phyloP scores from a whole-genome alignment of 2,888 invertebrate genomes.

The Ganaspis brasiliensis region DNA sequence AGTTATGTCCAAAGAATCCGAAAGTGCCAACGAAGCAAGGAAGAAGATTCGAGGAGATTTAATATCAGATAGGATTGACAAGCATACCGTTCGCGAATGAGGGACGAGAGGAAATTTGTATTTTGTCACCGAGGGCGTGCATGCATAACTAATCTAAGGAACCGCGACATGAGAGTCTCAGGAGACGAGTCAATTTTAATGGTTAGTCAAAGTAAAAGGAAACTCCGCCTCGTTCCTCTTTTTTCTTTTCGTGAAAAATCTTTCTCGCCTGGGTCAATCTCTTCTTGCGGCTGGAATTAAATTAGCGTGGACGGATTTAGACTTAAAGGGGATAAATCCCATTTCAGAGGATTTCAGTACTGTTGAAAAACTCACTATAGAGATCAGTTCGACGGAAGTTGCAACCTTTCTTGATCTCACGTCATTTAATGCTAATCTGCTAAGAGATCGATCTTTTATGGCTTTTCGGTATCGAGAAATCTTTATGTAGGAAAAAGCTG shows the following conservation, averaged over 20 bases:
- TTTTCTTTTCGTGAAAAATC: conserved; percentile 22
- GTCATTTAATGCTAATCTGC: background rate
- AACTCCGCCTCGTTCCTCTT: conserved; percentile 13
- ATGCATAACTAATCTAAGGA: conserved; percentile 70
- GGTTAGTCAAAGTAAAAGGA: conserved; percentile 46
- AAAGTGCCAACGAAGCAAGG: conserved; percentile 61
- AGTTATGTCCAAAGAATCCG: conserved; percentile 58
- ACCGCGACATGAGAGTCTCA: conserved; percentile 56
- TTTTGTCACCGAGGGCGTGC: conserved; percentile 72
- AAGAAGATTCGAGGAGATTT: conserved; percentile 76
- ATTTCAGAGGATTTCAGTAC: conserved; percentile 37
- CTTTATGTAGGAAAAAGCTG: too few species aligned
- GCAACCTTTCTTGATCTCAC: background rate
- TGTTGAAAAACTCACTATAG: background rate
- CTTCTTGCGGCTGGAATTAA: conserved; percentile 25
- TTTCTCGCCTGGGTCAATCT: conserved; percentile 38
- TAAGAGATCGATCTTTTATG: conserved; percentile 2
- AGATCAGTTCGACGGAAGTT: background rate
- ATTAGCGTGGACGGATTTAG: conserved; percentile 29
- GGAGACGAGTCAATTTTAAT: conserved; percentile 70
- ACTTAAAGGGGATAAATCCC: conserved; percentile 33
- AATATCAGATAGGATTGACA: conserved; percentile 78
- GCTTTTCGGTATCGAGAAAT: background rate
- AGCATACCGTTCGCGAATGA: conserved; percentile 59
- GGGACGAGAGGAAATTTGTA: conserved; percentile 69